Evolutionary conservation across 35 echinoderm and acorn worm species (phyloP).

Genomic region (Ophiothrix spiculata): DNA sequence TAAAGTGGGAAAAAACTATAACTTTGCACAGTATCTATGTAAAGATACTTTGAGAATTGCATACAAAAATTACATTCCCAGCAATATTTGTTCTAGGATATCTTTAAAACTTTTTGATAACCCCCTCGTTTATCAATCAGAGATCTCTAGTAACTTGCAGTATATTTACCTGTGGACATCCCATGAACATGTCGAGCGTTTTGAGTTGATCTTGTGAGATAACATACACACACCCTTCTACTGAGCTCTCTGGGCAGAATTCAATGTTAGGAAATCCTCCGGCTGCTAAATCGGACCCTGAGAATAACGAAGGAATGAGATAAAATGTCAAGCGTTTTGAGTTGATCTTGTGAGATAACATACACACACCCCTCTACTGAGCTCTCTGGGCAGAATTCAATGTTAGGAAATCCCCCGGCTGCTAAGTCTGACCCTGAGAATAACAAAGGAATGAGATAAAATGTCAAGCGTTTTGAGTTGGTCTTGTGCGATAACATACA

Average conservation of each 20-base stretch:
- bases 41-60: not conserved
- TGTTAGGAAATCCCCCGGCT: conserved; percentile 94
- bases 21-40: too few species aligned
- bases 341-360: conserved; percentile 51
- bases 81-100: too few species aligned
- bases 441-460: too few species aligned
- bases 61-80: not conserved
- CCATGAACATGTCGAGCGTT: conserved; percentile 59
- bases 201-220: conserved; percentile 58
- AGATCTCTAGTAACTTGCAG: too few species aligned
- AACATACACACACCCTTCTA: conserved; percentile 91
- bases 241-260: conserved; percentile 64
- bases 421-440: conserved; percentile 63
- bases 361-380: conserved; percentile 98
- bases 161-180: conserved; percentile 80
- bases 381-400: conserved; percentile 53
- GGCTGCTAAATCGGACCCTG: conserved; percentile 74
- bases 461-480: conserved; percentile 57
- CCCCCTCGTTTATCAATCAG: too few species aligned
- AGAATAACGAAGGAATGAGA: too few species aligned
- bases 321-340: conserved; percentile 62
- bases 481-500: conserved; percentile 63
- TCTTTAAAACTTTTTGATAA: too few species aligned
- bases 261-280: conserved; percentile 94
- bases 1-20: too few species aligned